phyloP scores from a whole-genome alignment of 2,113 vertebrate genomes.

The Dendropsophus ebraccatus region DNA sequence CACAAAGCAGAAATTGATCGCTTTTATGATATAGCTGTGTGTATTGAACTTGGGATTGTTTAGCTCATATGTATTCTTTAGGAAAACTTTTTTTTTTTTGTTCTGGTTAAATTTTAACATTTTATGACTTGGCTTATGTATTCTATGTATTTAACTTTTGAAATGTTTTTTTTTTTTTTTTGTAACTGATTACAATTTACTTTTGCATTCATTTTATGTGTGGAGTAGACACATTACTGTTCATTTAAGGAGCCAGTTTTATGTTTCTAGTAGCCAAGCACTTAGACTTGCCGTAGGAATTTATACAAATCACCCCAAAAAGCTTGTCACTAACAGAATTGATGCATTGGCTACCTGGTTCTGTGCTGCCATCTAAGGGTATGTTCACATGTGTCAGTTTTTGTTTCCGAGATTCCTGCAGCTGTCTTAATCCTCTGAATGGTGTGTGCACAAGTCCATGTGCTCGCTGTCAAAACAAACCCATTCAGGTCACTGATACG shows the following conservation, averaged over 20 bases:
- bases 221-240: too few species aligned
- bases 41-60: not conserved
- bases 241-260: not conserved
- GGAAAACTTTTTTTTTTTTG: not conserved
- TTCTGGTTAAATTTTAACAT: constrained; percentile 23
- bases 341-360: not conserved
- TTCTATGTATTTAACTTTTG: too few species aligned
- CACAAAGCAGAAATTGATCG: constrained; percentile 68
- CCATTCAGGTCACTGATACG: not conserved
- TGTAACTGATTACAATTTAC: too few species aligned
- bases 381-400: not conserved
- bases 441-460: not conserved
- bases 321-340: not conserved
- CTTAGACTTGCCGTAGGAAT: not conserved
- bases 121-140: too few species aligned
- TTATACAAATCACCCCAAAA: not conserved
- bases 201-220: too few species aligned
- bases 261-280: not conserved
- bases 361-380: not conserved
- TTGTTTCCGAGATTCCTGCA: not conserved
- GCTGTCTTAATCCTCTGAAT: too few species aligned
- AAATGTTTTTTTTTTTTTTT: too few species aligned
- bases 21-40: constrained; percentile 63
- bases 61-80: not conserved
- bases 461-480: not conserved